These are phyloP conservation scores for Arbacia lixula DNA, from an alignment of 53 echinoderm and acorn worm genomes.

Conservation along the genomic window DNA sequence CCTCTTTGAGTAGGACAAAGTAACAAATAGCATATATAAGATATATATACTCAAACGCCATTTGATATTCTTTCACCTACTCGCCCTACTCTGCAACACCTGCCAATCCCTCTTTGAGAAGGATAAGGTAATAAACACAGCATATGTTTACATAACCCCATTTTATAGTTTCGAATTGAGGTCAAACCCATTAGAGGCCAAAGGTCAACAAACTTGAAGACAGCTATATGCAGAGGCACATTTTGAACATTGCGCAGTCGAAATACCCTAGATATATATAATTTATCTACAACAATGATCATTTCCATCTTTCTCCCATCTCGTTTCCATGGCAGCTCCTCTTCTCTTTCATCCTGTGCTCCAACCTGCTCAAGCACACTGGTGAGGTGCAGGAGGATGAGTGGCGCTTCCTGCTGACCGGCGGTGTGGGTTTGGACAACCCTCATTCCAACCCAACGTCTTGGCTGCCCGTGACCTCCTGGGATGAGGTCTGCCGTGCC, in stretches of 20 bases:
- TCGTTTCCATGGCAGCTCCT: too few species aligned
- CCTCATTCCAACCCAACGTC: constrained; percentile 99
- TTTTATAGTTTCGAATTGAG: too few species aligned
- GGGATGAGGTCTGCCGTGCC: constrained; percentile 88
- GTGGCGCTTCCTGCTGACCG: constrained; percentile 98
- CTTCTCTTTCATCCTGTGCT: constrained; percentile 94
- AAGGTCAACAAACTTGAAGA: too few species aligned
- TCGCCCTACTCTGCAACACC: constrained; percentile 95
- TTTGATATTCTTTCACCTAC: constrained; percentile 97
- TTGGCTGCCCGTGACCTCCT: constrained; percentile 91
- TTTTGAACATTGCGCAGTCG: too few species aligned
- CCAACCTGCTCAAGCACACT: constrained; percentile 93
- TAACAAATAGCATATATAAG: constrained; percentile 41
- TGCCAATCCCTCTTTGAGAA: constrained; percentile 99
- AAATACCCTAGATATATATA: too few species aligned
- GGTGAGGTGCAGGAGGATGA: constrained; percentile 95
- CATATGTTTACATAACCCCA: too few species aligned
- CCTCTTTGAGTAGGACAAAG: constrained; percentile 96
- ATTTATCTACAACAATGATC: too few species aligned
- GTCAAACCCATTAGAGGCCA: too few species aligned
- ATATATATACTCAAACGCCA: too few species aligned
- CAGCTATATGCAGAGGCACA: too few species aligned
- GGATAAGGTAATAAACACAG: constrained; percentile 96
- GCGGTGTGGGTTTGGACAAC: constrained; percentile 97
- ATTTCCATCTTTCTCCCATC: too few species aligned